Conservation (phyloP, 2,797 vertebrate genomes). For the Rhinogobio ventralis region DNA sequence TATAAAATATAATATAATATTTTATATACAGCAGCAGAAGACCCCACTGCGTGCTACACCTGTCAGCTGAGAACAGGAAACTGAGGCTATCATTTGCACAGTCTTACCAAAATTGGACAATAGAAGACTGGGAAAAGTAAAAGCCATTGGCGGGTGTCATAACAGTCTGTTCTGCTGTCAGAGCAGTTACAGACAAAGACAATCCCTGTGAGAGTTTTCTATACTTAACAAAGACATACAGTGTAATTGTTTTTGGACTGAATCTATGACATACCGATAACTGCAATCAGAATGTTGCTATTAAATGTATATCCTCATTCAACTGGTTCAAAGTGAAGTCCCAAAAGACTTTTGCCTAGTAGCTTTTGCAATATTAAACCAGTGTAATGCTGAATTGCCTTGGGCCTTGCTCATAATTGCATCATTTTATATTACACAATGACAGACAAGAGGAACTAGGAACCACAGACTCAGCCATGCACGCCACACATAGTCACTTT, state of each 20-base stretch:
- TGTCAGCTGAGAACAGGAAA: too few relatives aligned
- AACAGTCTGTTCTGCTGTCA: constrained; percentile 16
- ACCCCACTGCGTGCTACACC: too few relatives aligned
- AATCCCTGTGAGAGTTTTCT: neutral
- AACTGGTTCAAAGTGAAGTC: constrained; percentile 22
- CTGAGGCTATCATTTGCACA: too few relatives aligned
- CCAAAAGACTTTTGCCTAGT: constrained; percentile 36
- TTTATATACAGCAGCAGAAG: too few relatives aligned
- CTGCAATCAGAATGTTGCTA: constrained; percentile 29
- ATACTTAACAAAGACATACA: constrained; percentile 23
- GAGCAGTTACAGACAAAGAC: neutral
- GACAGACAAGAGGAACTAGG: constrained; percentile 64
- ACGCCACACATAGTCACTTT: constrained; percentile 11
- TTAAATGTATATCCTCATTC: constrained; percentile 36
- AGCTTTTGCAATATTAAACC: constrained; percentile 42
- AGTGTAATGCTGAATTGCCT: constrained; percentile 27
- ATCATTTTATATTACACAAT: constrained; percentile 75
- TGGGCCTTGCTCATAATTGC: constrained; percentile 75
- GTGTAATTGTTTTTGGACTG: neutral
- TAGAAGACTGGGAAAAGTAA: neutral
- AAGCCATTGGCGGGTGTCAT: neutral
- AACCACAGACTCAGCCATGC: constrained; percentile 57
- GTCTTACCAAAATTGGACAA: too few relatives aligned
- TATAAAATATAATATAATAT: too few relatives aligned
- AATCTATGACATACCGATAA: constrained; percentile 22